Conservation (phyloP, 2,113 vertebrate species). For the Ctenomys sociabilis region DNA sequence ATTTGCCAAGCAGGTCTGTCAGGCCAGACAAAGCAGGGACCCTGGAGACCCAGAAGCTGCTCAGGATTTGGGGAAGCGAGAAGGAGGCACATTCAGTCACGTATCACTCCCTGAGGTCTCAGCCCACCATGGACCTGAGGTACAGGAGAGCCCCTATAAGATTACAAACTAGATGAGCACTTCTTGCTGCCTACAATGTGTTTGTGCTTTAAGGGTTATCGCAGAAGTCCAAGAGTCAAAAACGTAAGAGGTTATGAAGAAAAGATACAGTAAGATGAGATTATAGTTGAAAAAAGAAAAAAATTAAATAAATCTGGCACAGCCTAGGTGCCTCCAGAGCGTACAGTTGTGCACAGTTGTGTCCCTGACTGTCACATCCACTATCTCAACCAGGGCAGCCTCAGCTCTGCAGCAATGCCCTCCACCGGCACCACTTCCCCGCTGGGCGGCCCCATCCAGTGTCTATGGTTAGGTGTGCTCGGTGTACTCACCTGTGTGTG, state of each 20-base stretch:
- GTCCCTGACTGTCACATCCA: not conserved
- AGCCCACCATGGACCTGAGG: not conserved
- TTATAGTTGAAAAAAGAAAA: not conserved
- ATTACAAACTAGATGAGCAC: not conserved
- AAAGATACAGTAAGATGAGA: not conserved
- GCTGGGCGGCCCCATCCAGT: not conserved
- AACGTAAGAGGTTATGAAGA: not conserved
- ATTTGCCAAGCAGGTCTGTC: not conserved
- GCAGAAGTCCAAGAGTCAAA: not conserved
- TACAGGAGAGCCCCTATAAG: not conserved
- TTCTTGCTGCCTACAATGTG: not conserved
- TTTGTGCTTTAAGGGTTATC: not conserved
- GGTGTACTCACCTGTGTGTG: not conserved
- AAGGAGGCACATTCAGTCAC: not conserved
- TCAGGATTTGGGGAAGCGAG: not conserved
- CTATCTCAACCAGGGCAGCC: not conserved
- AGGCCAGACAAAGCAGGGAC: not conserved
- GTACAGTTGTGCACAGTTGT: not conserved
- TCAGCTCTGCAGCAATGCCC: not conserved
- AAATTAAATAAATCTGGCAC: not conserved
- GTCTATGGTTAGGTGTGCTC: not conserved
- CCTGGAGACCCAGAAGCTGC: not conserved
- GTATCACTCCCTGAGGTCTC: not conserved
- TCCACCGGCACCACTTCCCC: not conserved
- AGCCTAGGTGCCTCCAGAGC: no score